A percentile compares a stretch with the other conserved stretches of the same genome.
Conservation (phyloP, 2,113 vertebrate species). For the Centropristis striata region DNA sequence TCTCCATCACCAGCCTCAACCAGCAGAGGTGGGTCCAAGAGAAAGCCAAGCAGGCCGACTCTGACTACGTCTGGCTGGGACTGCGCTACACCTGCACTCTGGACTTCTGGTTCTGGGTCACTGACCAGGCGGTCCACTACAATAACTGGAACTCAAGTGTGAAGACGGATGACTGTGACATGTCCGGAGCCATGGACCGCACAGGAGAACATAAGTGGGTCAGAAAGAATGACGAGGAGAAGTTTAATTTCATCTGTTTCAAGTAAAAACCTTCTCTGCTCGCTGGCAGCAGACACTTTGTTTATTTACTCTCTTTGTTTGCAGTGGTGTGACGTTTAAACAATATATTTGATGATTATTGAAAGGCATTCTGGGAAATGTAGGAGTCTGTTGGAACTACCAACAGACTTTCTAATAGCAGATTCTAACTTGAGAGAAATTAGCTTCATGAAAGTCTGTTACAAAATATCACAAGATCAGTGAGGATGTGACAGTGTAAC, state of each 20-base stretch:
- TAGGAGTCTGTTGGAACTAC: too few species aligned
- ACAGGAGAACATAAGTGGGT: constrained; percentile 28
- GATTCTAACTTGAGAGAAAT: too few species aligned
- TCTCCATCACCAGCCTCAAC: constrained; percentile 7
- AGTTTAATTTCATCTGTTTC: constrained; percentile 45
- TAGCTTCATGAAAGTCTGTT: too few species aligned
- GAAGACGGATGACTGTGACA: constrained; percentile 7
- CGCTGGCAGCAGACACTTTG: too few species aligned
- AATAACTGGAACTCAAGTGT: constrained; percentile 6
- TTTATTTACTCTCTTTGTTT: too few species aligned
- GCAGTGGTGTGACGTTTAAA: too few species aligned
- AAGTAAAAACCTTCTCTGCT: too few species aligned
- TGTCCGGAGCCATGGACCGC: constrained; percentile 19
- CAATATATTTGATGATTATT: too few species aligned
- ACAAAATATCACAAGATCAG: too few species aligned
- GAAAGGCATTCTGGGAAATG: too few species aligned
- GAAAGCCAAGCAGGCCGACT: background rate
- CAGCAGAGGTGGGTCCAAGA: constrained; percentile 16
- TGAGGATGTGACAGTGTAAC: too few species aligned
- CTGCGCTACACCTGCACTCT: constrained; percentile 52
- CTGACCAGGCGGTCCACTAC: background rate
- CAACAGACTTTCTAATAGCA: too few species aligned
- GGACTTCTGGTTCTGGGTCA: constrained; percentile 56
- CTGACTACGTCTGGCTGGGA: constrained; percentile 23
- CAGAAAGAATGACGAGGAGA: background rate